phyloP scores from a whole-genome alignment of 92 coral and sea anemone genomes.

The Siderastrea radians region DNA sequence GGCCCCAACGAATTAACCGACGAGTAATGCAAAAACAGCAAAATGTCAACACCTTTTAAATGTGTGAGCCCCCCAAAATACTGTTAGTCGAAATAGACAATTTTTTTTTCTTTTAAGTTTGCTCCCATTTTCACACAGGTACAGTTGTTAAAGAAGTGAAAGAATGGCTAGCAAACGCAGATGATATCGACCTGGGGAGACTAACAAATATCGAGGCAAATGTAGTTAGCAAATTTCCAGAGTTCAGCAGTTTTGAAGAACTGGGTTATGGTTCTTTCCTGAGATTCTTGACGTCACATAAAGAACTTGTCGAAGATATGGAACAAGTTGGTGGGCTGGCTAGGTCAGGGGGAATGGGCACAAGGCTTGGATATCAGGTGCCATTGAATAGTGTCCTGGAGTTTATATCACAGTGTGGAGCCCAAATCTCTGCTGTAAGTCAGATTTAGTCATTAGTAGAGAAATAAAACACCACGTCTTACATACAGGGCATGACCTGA shows the following conservation, averaged over 20 bases:
- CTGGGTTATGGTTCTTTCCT: slow-evolving; percentile 89
- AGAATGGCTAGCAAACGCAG: slow-evolving; percentile 78
- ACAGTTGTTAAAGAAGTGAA: slow-evolving; percentile 62
- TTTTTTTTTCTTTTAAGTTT: not conserved
- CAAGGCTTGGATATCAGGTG: slow-evolving; percentile 36
- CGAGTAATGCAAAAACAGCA: too few relatives aligned
- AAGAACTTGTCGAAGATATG: slow-evolving; percentile 65
- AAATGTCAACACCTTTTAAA: too few relatives aligned
- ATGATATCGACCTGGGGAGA: slow-evolving; percentile 48
- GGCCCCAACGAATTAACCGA: too few relatives aligned
- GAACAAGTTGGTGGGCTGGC: slow-evolving; percentile 60
- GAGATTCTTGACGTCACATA: slow-evolving; percentile 76
- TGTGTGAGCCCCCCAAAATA: too few relatives aligned
- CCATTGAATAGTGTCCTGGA: slow-evolving; percentile 63
- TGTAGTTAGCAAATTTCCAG: slow-evolving; percentile 66
- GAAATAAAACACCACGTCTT: not conserved
- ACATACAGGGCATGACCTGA: too few relatives aligned
- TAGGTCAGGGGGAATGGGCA: slow-evolving; percentile 19
- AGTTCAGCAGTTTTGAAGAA: slow-evolving; percentile 72
- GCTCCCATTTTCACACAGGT: too few relatives aligned
- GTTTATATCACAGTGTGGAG: slow-evolving; percentile 84
- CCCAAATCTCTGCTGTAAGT: slow-evolving; percentile 69
- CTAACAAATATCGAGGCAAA: slow-evolving; percentile 76
- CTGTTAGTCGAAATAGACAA: not conserved
- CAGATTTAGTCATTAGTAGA: not conserved